Percentiles rank a stretch among this genome's conserved stretches.
Conservation (phyloP, 2,113 vertebrate species). For the Chamaetylas fuelleborni region DNA sequence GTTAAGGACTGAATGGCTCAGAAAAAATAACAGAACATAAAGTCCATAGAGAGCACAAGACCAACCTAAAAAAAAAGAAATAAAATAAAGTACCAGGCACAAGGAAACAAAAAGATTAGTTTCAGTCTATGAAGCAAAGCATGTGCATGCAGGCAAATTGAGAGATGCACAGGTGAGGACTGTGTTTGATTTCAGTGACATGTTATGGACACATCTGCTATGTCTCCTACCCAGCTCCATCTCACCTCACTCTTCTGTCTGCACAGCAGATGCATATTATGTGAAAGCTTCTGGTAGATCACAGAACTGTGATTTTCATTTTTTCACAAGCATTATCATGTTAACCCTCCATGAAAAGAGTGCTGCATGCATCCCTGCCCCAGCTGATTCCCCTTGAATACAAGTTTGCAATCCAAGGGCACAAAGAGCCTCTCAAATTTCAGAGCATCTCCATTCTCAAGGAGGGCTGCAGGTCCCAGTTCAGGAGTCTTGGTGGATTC, state of each 20-base stretch:
- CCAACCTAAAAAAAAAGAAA: background rate
- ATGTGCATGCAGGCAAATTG: background rate
- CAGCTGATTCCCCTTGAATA: background rate
- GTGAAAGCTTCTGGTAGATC: background rate
- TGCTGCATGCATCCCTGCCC: background rate
- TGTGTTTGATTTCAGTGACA: background rate
- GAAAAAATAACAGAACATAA: background rate
- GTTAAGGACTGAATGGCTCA: background rate
- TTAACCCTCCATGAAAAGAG: background rate
- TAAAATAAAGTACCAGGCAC: background rate
- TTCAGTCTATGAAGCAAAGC: background rate
- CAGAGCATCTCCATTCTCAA: background rate
- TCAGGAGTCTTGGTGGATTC: background rate
- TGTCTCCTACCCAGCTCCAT: background rate
- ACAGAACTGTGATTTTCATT: background rate
- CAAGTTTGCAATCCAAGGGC: fast-evolving
- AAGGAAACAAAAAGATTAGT: background rate
- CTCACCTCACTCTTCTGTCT: background rate
- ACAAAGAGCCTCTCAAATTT: background rate
- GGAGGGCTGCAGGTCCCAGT: background rate
- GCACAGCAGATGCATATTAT: background rate
- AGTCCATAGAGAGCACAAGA: background rate
- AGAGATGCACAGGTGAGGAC: background rate
- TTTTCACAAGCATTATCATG: background rate
- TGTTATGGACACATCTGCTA: background rate